Evolutionary conservation across 2,113 vertebrate species (phyloP).

Genomic region (Corydoras sp.): DNA sequence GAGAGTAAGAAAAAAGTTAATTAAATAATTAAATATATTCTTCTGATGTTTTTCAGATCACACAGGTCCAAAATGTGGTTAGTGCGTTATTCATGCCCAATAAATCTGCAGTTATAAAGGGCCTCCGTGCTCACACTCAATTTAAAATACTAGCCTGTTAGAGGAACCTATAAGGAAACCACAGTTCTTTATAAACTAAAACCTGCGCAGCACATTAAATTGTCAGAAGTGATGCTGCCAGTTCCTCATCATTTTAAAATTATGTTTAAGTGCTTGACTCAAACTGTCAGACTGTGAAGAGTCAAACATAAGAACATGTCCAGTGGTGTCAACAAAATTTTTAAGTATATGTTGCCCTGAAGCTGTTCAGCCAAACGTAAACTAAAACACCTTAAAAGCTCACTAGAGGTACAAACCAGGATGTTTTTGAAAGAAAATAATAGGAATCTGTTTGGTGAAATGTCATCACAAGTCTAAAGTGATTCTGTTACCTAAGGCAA

Average conservation of each 20-base stretch:
- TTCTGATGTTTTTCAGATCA: background rate
- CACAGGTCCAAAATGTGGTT: background rate
- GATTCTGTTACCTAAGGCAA: slow-evolving; percentile 12
- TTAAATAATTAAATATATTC: background rate
- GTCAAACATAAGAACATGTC: background rate
- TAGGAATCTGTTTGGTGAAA: slow-evolving; percentile 3
- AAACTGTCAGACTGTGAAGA: background rate
- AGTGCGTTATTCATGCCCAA: slow-evolving; percentile 10
- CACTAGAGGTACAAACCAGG: background rate
- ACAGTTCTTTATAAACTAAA: slow-evolving; percentile 1
- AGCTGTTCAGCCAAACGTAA: background rate
- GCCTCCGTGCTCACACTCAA: background rate
- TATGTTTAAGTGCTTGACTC: background rate
- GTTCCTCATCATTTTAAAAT: background rate
- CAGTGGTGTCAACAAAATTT: background rate
- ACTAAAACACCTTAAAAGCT: background rate
- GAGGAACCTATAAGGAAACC: background rate
- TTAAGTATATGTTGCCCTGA: background rate
- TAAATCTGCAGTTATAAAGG: slow-evolving; percentile 1
- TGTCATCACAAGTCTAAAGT: slow-evolving; percentile 7
- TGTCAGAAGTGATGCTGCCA: background rate
- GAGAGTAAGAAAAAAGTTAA: background rate
- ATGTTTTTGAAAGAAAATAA: too few species aligned
- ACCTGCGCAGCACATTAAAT: background rate
- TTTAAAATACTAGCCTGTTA: slow-evolving; percentile 2